Conservation (phyloP, 2,888 invertebrate genomes). For the Lochmaea crataegi region DNA sequence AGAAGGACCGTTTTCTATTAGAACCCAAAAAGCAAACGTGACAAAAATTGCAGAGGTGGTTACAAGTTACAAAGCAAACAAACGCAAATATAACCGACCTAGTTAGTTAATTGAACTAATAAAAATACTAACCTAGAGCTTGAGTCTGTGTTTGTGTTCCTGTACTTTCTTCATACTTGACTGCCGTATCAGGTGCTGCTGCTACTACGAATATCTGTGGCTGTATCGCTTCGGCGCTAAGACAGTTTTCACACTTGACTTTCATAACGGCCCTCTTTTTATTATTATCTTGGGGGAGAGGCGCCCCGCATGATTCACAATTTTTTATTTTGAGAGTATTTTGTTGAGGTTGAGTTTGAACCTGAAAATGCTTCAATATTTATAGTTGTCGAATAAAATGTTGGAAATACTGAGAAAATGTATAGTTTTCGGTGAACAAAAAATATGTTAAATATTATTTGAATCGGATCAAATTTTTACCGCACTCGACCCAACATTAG, state of each 20-base stretch:
- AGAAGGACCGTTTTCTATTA: too few species aligned
- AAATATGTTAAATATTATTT: too few species aligned
- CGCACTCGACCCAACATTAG: too few species aligned
- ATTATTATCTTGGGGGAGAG: conserved; percentile 63
- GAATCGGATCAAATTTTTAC: too few species aligned
- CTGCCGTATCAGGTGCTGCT: conserved; percentile 62
- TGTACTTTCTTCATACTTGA: conserved; percentile 62
- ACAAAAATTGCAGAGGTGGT: too few species aligned
- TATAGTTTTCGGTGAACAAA: too few species aligned
- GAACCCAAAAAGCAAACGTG: too few species aligned
- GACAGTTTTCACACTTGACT: conserved; percentile 64
- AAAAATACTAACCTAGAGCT: conserved; percentile 51
- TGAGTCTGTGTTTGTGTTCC: conserved; percentile 60
- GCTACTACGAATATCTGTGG: conserved; percentile 74
- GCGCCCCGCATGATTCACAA: conserved; percentile 64
- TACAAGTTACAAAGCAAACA: too few species aligned
- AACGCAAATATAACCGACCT: background rate
- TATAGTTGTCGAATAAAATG: background rate
- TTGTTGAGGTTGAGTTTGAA: conserved; percentile 50
- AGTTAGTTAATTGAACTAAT: conserved; percentile 10
- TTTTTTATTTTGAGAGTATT: conserved; percentile 64
- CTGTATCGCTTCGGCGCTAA: conserved; percentile 64
- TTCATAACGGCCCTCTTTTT: conserved; percentile 65
- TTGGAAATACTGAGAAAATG: too few species aligned
- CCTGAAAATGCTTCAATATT: conserved; percentile 57